These are phyloP conservation scores for Chironomus tepperi DNA, from an alignment of 1,140 invertebrate species.

Conservation along the genomic window DNA sequence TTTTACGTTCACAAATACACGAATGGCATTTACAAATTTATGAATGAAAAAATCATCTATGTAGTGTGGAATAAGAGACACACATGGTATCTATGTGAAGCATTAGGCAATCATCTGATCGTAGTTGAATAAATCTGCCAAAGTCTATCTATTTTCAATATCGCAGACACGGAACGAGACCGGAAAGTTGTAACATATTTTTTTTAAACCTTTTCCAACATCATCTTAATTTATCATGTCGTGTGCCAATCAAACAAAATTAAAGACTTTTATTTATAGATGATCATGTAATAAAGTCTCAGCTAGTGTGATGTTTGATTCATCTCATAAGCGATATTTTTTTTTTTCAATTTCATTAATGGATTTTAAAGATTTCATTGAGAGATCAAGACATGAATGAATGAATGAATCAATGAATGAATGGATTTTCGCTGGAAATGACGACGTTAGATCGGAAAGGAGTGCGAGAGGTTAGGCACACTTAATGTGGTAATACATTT, in stretches of 20 bases:
- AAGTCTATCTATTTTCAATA: not conserved
- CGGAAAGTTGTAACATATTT: slow-evolving; percentile 13
- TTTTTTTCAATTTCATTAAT: slow-evolving; percentile 10
- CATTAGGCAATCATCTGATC: not conserved
- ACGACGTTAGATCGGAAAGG: not conserved
- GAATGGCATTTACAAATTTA: slow-evolving; percentile 20
- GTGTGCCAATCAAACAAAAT: not conserved
- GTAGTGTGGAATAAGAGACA: not conserved
- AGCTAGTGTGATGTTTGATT: not conserved
- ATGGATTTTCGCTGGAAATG: no score
- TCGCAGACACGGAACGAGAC: not conserved
- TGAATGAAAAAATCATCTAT: slow-evolving; percentile 13
- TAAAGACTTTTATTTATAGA: not conserved
- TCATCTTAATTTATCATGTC: no score
- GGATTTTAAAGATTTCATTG: not conserved
- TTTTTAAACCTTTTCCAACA: not conserved
- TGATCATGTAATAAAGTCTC: not conserved
- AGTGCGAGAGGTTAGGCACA: not conserved
- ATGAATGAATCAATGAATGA: no score
- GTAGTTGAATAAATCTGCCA: not conserved
- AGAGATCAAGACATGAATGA: not conserved
- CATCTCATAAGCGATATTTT: not conserved
- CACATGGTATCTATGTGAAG: not conserved
- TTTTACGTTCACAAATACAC: not conserved
- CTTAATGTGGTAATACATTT: no score